These are phyloP conservation scores for Empis livida DNA, from an alignment of 2,888 invertebrate species.

Conservation along the genomic window DNA sequence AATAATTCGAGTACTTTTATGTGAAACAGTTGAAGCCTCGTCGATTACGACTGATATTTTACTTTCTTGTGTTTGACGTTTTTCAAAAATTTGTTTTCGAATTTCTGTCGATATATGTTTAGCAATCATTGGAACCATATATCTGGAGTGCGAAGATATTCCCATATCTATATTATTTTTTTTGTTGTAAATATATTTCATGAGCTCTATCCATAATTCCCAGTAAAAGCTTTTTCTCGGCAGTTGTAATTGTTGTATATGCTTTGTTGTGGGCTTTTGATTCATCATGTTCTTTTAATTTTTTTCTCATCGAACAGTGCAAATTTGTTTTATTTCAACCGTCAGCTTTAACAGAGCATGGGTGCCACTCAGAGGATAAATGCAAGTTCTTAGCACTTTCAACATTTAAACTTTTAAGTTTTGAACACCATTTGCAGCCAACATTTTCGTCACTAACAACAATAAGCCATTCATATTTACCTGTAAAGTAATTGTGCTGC, in stretches of 20 bases:
- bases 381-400: background rate
- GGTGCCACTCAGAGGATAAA: background rate
- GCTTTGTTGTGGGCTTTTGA: background rate
- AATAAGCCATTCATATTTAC: background rate
- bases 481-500: background rate
- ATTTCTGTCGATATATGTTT: too few relatives aligned
- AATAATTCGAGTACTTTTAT: too few relatives aligned
- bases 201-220: background rate
- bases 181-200: too few relatives aligned
- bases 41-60: too few relatives aligned
- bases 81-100: too few relatives aligned
- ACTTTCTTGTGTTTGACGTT: too few relatives aligned
- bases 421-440: background rate
- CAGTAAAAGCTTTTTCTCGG: background rate
- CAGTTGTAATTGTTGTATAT: background rate
- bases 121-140: too few relatives aligned
- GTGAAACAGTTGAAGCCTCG: too few relatives aligned
- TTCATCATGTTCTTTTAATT: background rate
- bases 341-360: background rate
- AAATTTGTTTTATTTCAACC: background rate
- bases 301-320: background rate
- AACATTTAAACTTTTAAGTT: background rate
- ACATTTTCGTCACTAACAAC: background rate
- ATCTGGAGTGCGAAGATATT: too few relatives aligned
- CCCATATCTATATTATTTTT: too few relatives aligned